phyloP scores from a whole-genome alignment of 2,113 vertebrate genomes.

The Ceyx melanurus region DNA sequence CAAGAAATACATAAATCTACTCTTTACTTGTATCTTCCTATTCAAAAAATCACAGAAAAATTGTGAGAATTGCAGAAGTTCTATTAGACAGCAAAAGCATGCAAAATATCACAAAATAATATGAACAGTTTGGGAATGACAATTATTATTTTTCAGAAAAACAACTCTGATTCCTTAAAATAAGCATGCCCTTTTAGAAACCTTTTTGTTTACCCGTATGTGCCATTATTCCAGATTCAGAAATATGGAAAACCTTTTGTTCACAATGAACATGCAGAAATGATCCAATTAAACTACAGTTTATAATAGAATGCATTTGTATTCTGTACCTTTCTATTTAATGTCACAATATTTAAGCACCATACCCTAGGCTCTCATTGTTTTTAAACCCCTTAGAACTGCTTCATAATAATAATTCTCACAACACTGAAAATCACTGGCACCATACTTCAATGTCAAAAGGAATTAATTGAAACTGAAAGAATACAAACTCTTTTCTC shows the following conservation, averaged over 20 bases:
- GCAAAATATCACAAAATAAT: not conserved
- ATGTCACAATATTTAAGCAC: slow-evolving; percentile 2
- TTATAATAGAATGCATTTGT: not conserved
- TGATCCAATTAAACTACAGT: not conserved
- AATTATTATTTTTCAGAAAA: not conserved
- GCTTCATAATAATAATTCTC: slow-evolving; percentile 15
- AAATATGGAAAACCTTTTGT: not conserved
- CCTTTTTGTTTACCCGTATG: not conserved
- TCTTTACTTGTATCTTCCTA: not conserved
- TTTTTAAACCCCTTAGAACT: slow-evolving; percentile 17
- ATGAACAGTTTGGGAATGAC: not conserved
- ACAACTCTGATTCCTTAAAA: not conserved
- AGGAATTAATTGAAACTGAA: slow-evolving; percentile 10
- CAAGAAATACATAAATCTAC: not conserved
- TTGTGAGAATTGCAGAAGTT: not conserved
- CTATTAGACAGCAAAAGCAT: not conserved
- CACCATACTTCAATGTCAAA: not conserved
- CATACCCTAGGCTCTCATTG: not conserved
- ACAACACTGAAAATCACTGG: slow-evolving; percentile 8
- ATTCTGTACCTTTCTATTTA: not conserved
- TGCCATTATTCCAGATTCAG: not conserved
- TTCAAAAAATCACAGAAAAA: not conserved
- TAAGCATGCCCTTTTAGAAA: not conserved
- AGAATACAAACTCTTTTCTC: not conserved
- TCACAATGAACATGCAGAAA: not conserved